Percentiles rank a stretch among this genome's conserved stretches.
Conservation (phyloP, 2,113 vertebrate genomes). For the Ranitomeya variabilis region DNA sequence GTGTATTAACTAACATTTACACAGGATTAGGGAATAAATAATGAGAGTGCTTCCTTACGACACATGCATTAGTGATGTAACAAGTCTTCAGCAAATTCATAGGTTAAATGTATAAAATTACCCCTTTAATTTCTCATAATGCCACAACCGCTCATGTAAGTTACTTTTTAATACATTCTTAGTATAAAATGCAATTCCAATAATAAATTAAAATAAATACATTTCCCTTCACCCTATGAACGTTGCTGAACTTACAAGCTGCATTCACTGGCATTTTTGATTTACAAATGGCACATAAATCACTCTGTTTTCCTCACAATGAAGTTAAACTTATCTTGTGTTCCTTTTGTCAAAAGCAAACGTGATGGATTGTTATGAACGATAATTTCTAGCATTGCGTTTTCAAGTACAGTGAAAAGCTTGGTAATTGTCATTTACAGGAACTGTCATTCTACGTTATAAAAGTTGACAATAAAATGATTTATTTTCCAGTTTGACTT, state of each 20-base stretch:
- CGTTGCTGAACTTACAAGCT: constrained; percentile 60
- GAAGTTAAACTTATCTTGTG: constrained; percentile 77
- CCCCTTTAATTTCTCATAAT: not conserved
- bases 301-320: constrained; percentile 82
- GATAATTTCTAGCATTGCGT: constrained; percentile 86
- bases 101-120: not conserved
- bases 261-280: constrained; percentile 71
- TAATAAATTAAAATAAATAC: not conserved
- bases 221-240: constrained; percentile 8
- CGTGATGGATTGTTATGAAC: constrained; percentile 85
- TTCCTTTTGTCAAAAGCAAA: constrained; percentile 79
- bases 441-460: constrained; percentile 84
- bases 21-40: too few relatives aligned
- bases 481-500: constrained; percentile 83
- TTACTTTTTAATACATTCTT: not conserved
- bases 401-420: constrained; percentile 78
- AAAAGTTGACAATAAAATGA: constrained; percentile 84
- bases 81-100: not conserved
- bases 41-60: not conserved
- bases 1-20: too few relatives aligned
- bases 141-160: not conserved
- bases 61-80: not conserved
- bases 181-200: not conserved
- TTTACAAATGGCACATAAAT: constrained; percentile 79
- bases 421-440: constrained; percentile 85